phyloP scores from a whole-genome alignment of 2,797 vertebrate genomes.

The Cyprinodon diabolis region DNA sequence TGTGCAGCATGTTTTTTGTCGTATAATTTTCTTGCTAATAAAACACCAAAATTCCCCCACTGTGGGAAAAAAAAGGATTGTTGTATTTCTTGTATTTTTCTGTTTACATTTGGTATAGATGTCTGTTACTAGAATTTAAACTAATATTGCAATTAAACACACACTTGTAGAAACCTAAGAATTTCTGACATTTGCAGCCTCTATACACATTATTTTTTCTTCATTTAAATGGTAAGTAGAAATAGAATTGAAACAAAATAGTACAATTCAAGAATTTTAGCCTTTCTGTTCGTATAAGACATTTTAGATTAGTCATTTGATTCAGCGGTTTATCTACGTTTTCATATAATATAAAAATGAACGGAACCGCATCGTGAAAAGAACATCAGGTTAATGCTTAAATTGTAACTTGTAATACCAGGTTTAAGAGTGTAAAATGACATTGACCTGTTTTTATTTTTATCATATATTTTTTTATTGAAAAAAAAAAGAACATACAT shows the following conservation, averaged over 20 bases:
- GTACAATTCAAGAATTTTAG: neutral
- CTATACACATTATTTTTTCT: neutral
- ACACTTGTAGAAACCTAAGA: neutral
- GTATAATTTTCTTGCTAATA: too few species aligned
- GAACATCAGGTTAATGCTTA: neutral
- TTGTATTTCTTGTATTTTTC: too few species aligned
- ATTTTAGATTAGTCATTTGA: neutral
- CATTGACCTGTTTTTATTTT: constrained; percentile 30
- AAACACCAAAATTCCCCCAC: too few species aligned
- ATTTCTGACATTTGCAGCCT: neutral
- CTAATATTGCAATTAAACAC: neutral
- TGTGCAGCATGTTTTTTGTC: too few species aligned
- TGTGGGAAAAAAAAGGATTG: too few species aligned
- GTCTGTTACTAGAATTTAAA: neutral
- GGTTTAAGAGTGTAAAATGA: neutral
- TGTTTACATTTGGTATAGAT: neutral
- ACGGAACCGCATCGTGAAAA: neutral
- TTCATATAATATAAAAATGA: neutral
- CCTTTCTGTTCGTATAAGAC: neutral
- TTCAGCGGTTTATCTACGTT: neutral
- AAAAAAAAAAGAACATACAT: too few species aligned
- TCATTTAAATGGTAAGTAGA: neutral
- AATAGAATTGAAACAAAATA: neutral
- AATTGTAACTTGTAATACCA: neutral
- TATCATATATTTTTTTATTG: too few species aligned